Conservation (phyloP, 1,140 invertebrate species). For the Branchinecta lynchi region DNA sequence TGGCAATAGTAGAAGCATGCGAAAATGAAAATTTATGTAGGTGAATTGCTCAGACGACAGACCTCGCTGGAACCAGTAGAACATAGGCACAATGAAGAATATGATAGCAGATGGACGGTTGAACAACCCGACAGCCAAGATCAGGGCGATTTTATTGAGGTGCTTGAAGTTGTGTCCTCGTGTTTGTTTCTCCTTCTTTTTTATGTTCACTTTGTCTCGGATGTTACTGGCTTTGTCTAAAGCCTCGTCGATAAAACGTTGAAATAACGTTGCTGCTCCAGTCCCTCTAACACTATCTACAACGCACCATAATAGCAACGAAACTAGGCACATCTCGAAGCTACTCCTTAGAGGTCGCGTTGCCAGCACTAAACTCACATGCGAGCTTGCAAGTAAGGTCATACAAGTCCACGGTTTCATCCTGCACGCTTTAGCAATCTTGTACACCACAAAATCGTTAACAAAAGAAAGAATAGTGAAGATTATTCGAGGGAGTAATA, state of each 20-base stretch:
- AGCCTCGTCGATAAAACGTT: neutral
- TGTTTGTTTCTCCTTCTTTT: neutral
- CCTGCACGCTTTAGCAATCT: neutral
- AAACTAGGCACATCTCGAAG: neutral
- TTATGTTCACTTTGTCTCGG: neutral
- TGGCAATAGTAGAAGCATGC: neutral
- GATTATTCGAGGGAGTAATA: neutral
- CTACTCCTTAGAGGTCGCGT: neutral
- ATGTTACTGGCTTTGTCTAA: neutral
- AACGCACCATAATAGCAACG: neutral
- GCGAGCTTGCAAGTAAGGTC: neutral
- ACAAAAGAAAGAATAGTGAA: neutral
- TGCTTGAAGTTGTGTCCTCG: slow-evolving; percentile 5
- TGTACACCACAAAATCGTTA: slow-evolving; percentile 3
- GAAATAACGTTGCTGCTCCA: neutral
- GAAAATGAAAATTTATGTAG: neutral
- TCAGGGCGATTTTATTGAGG: neutral
- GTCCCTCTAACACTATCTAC: neutral
- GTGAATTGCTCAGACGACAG: neutral
- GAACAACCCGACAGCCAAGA: neutral
- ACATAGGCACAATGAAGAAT: neutral
- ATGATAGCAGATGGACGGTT: neutral
- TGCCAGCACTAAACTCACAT: neutral
- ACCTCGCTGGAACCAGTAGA: neutral
- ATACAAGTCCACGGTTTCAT: neutral